Evolutionary conservation across 2,888 invertebrate genomes (phyloP).

Genomic region (Acleris cristana): DNA sequence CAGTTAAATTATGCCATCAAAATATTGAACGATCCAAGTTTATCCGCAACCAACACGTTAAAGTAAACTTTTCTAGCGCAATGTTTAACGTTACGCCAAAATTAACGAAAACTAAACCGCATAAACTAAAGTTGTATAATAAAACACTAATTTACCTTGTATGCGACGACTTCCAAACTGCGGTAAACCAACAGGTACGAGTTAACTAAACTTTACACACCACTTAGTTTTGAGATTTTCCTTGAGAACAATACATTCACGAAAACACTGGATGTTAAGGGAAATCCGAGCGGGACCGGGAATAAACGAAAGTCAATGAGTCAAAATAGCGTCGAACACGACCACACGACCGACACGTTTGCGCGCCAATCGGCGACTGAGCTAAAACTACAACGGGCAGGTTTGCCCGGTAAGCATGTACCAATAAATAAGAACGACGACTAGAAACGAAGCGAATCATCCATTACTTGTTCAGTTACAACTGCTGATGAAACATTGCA

Average conservation of each 20-base stretch:
- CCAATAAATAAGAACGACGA: conserved; percentile 30
- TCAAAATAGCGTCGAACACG: conserved; percentile 39
- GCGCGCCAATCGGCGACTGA: conserved; percentile 72
- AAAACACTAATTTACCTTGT: conserved; percentile 31
- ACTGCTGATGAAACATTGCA: neutral
- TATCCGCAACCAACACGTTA: neutral
- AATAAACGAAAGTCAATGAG: conserved; percentile 37
- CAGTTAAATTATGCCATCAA: too few species aligned
- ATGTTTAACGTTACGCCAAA: conserved; percentile 1
- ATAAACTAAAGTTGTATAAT: conserved; percentile 22
- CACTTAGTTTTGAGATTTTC: conserved; percentile 18
- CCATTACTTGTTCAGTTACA: conserved; percentile 4
- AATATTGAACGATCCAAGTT: too few species aligned
- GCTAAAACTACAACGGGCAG: conserved; percentile 35
- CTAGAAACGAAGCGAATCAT: neutral
- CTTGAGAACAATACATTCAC: conserved; percentile 41
- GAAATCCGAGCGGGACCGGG: conserved; percentile 49
- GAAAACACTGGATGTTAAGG: conserved; percentile 50
- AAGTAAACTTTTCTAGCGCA: neutral
- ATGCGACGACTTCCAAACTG: conserved; percentile 26
- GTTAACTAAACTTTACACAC: conserved; percentile 22
- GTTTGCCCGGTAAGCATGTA: conserved; percentile 41
- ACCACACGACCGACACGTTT: conserved; percentile 49
- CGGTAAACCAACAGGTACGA: conserved; percentile 26
- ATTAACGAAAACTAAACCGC: neutral